Conservation (phyloP, 1,140 invertebrate species). For the Drosophila triauraria region DNA sequence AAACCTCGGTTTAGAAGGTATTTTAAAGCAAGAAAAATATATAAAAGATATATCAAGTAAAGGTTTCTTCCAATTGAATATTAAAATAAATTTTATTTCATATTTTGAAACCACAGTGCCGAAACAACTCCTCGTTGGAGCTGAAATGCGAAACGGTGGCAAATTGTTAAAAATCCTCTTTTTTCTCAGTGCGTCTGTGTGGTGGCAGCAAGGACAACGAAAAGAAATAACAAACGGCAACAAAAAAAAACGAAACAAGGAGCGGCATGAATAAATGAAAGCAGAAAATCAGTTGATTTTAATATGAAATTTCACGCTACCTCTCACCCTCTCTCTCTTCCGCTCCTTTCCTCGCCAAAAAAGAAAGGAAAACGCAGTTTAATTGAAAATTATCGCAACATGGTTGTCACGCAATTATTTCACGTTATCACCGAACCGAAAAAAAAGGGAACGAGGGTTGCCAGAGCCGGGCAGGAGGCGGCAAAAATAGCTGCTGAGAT, state of each 20-base stretch:
- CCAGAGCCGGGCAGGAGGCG: too few species aligned
- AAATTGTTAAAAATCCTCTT: constrained; percentile 66
- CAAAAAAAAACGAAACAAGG: constrained; percentile 15
- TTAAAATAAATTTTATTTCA: not conserved
- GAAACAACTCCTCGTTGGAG: not conserved
- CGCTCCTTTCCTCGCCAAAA: constrained; percentile 22
- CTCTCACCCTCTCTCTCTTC: not conserved
- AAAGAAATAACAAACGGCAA: constrained; percentile 11
- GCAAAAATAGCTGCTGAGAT: constrained; percentile 29
- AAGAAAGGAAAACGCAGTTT: constrained; percentile 71
- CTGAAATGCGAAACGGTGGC: constrained; percentile 62
- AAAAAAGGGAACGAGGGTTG: constrained; percentile 2
- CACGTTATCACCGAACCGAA: constrained; percentile 74
- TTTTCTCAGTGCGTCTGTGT: constrained; percentile 40
- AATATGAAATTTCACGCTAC: constrained; percentile 82
- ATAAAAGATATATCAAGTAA: too few species aligned
- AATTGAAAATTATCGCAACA: constrained; percentile 85
- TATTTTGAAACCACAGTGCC: not conserved
- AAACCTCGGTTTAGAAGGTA: too few species aligned
- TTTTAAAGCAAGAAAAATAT: too few species aligned
- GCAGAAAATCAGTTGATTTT: constrained; percentile 83
- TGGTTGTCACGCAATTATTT: constrained; percentile 85
- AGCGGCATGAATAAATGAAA: constrained; percentile 80
- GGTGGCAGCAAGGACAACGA: constrained; percentile 51
- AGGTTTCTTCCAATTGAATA: too few species aligned